Percentiles rank a stretch among this genome's conserved stretches.
Evolutionary conservation across 1,140 invertebrate genomes (phyloP).

Genomic region (Pachypeltis micranthus): DNA sequence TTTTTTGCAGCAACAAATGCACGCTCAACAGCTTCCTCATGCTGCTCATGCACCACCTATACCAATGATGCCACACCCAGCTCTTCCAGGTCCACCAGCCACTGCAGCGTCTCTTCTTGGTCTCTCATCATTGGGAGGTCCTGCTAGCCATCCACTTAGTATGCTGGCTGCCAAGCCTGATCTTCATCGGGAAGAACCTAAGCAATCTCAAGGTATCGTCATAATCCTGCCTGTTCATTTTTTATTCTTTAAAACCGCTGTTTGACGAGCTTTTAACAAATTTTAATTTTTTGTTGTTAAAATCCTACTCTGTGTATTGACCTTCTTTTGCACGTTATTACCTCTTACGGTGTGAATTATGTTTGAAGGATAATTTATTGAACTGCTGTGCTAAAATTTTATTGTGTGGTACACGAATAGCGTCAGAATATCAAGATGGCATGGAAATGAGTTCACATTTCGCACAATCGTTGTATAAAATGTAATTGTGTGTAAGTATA

Average conservation of each 20-base stretch:
- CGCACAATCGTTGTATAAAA: too few species aligned
- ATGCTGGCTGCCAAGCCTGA: slow-evolving; percentile 59
- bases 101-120: slow-evolving; percentile 43
- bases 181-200: slow-evolving; percentile 52
- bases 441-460: too few species aligned
- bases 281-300: background rate
- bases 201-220: slow-evolving; percentile 56
- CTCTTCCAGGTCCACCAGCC: slow-evolving; percentile 45
- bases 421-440: too few species aligned
- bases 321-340: too few species aligned
- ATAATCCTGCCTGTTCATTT: too few species aligned
- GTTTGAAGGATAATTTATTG: too few species aligned
- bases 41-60: slow-evolving; percentile 54
- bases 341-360: too few species aligned
- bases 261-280: background rate
- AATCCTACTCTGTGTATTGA: too few species aligned
- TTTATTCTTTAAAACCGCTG: background rate
- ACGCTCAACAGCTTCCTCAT: slow-evolving; percentile 73
- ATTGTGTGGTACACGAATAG: too few species aligned
- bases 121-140: slow-evolving; percentile 40
- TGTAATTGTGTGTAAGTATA: too few species aligned
- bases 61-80: slow-evolving; percentile 60
- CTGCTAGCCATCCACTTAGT: slow-evolving; percentile 52
- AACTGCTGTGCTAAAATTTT: too few species aligned
- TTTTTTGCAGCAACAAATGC: slow-evolving; percentile 53